Base-by-base conservation (phyloP, 1,140 invertebrate genomes). In the Drosophila ficusphila region DNA sequence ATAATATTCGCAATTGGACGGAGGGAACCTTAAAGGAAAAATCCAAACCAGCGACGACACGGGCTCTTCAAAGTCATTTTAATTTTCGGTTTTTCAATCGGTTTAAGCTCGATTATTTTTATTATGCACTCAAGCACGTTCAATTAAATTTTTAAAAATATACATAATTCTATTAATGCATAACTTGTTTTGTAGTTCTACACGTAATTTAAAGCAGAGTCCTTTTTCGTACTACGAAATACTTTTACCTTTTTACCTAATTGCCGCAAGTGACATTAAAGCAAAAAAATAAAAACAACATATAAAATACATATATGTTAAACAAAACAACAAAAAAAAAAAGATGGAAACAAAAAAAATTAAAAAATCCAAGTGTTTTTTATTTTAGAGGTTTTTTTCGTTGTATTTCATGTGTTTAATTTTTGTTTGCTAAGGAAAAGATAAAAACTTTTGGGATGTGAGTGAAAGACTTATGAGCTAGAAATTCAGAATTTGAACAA, bases 101-200 rank as follows among this genome's bases (percentile, higher is more conserved):
- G 7, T 21, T 33, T 67, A 34, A 39, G 64, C 52, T 52, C 16
- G 19, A 67, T 33, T 16, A 14, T 42, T 65, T 58, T 6, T 41
- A 12, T 44, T 34, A 48, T 64, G 62, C 58, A 64, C 33, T 64
- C 33, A 25, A 38, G 57, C 65, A 71, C 69, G 47, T 52, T 61
- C 23, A 47, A 73, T 72, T 62, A 62, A 61, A 49, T 71, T 52
- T 62, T 62, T 61, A 60, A 18, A 60, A 31, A 52, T 72, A 73
- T 27, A 67, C 36, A 36, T 44, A 73, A 11, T 51, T 73, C 58
- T 47, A 54, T 78, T 61, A 62, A 85, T 67, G 21, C 33, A 53
- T 73, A 81, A 62, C 61, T 86, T 86, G 82, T 86, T 88, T 88
- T 88, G 62, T 86, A 88, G 82, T 86, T 86, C 65, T 83, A 83